Base-by-base conservation (phyloP, 2,888 invertebrate species). In the Andrena dorsata region DNA sequence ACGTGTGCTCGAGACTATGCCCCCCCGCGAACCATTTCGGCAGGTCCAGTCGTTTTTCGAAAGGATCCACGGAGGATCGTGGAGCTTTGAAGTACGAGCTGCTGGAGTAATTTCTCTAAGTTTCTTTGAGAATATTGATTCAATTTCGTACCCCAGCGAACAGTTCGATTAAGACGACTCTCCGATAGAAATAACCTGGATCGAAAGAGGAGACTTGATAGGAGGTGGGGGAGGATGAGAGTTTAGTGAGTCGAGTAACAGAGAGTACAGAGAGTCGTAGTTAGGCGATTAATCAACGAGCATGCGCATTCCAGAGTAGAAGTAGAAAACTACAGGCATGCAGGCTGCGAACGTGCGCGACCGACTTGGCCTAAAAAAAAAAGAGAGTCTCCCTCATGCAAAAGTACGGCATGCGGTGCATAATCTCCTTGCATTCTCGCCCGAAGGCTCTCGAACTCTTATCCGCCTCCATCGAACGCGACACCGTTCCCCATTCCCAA, bases 321-420 rank as follows among this genome's bases (percentile, higher is more conserved):
- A 83, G 80, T 84, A 73, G 79, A 81, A 83, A 69, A 79, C 66
- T 74, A 71, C 74, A 51, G 63, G 58, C 86, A 88, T 84, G 88
- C 88, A 76, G 73, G 76, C 69, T 72, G 70, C 79, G 69, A 79
- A 80, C 80, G 80, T 84, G 80, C 81, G 61, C 79, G 73, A 73
- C 64, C 75, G 71, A 76, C 41, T 63, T 69, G 75, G 51, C 81
- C 70, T 51, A 72, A 76, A 75, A 79, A 56, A 77, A 63, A 47
- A 66, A 83, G 53, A 80, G 47, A 64, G 61, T 61, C 35, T 68
- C 66, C 61, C 32, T 75, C 89, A 80, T 90, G 90, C 90, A 80
- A 61, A 86, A 84, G 72, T 82, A 86, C 83, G 49, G 74, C 89
- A 89, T 89, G 87, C 90, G 88, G 89, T 89, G 89, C 89, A 79